These are phyloP conservation scores for Cataglyphis livida DNA, from an alignment of 2,888 invertebrate species.

Conservation along the genomic window DNA sequence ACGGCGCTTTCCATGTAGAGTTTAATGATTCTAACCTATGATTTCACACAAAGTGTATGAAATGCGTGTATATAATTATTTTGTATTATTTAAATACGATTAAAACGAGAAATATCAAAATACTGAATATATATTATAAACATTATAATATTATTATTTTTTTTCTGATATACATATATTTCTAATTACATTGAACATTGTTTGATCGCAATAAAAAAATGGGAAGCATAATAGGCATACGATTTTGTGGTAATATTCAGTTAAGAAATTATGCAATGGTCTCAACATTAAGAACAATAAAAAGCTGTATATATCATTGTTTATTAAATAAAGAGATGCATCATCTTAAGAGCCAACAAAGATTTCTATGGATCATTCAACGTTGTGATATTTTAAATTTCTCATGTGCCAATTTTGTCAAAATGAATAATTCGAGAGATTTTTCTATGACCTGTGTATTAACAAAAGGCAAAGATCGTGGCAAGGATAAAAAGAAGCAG, in stretches of 20 bases:
- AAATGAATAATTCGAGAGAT: not conserved
- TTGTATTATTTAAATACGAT: not conserved
- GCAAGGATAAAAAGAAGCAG: constrained; percentile 78
- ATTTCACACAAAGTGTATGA: not conserved
- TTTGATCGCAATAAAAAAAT: constrained; percentile 15
- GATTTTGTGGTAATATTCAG: not conserved
- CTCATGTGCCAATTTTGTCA: not conserved
- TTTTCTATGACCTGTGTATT: constrained; percentile 58
- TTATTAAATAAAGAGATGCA: not conserved
- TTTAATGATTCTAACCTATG: not conserved
- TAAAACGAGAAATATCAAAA: not conserved
- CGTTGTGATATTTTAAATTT: not conserved
- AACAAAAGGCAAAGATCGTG: constrained; percentile 76
- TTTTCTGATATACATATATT: not conserved
- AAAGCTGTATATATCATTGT: not conserved
- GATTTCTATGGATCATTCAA: not conserved
- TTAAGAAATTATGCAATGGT: constrained; percentile 7
- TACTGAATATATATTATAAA: not conserved
- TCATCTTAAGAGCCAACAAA: constrained; percentile 3
- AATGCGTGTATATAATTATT: not conserved
- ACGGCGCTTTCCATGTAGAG: too few species aligned
- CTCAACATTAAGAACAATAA: not conserved
- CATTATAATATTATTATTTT: not conserved
- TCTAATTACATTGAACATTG: not conserved
- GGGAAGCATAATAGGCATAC: constrained; percentile 24